Conservation (phyloP, 2,888 invertebrate genomes). For the Autographa pulchrina region DNA sequence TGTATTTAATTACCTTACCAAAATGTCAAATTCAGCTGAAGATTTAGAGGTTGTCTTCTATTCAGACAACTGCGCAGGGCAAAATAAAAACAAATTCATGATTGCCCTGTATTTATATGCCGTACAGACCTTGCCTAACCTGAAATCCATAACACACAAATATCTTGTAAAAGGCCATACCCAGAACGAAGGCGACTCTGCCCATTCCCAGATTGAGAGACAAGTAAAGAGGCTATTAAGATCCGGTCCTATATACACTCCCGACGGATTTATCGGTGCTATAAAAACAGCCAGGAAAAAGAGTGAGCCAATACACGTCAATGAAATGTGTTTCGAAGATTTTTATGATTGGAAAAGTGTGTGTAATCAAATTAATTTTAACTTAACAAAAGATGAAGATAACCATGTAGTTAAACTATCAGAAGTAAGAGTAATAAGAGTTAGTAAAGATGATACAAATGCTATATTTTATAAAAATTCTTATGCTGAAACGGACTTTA, state of each 20-base stretch:
- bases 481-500: slow-evolving; percentile 21
- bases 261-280: slow-evolving; percentile 40
- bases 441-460: slow-evolving; percentile 12
- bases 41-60: slow-evolving; percentile 61
- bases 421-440: slow-evolving; percentile 7
- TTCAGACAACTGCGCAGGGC: slow-evolving; percentile 63
- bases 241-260: slow-evolving; percentile 30
- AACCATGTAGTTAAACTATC: too few species aligned
- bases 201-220: slow-evolving; percentile 7
- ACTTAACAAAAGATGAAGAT: slow-evolving; percentile 40
- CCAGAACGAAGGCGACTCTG: background rate
- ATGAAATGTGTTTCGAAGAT: slow-evolving; percentile 49
- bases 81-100: slow-evolving; percentile 62
- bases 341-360: slow-evolving; percentile 53
- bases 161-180: background rate
- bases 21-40: slow-evolving; percentile 33
- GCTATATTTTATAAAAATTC: slow-evolving; percentile 27
- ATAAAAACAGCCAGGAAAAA: slow-evolving; percentile 45
- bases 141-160: background rate
- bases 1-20: slow-evolving; percentile 62
- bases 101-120: slow-evolving; percentile 48
- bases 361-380: slow-evolving; percentile 50
- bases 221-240: slow-evolving; percentile 33
- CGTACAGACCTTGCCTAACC: slow-evolving; percentile 27
- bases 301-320: slow-evolving; percentile 40